phyloP scores from a whole-genome alignment of 2,113 vertebrate genomes.

The Pachyramphus minor region DNA sequence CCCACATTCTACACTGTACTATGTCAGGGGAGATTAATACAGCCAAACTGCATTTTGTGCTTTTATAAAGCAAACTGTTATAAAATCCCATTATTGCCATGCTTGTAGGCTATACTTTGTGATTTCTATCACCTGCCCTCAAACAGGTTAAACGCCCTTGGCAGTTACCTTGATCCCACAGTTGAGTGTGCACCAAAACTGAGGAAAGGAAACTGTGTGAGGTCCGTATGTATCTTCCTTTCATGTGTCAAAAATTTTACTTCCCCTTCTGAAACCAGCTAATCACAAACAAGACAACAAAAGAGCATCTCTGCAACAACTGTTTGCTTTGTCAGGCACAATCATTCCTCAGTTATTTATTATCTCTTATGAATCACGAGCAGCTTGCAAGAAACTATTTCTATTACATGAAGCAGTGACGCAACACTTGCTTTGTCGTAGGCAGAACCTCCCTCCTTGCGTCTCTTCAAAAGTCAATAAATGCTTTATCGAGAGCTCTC shows the following conservation, averaged over 20 bases:
- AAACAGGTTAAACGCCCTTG: background rate
- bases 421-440: background rate
- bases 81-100: background rate
- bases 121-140: background rate
- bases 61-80: background rate
- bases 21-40: background rate
- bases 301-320: background rate
- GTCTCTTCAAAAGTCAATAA: slow-evolving; percentile 7
- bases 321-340: background rate
- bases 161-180: background rate
- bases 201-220: background rate
- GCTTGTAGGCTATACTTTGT: background rate
- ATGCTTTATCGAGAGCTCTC: background rate
- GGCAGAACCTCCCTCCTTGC: background rate
- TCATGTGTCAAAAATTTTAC: background rate
- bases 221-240: background rate
- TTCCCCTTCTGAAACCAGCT: slow-evolving; percentile 6
- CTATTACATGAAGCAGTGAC: background rate
- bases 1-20: background rate
- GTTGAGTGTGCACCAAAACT: background rate
- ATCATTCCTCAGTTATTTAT: slow-evolving; percentile 22
- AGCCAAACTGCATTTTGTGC: background rate
- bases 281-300: background rate
- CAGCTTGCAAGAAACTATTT: slow-evolving; percentile 9
- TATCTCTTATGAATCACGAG: background rate